phyloP scores from a whole-genome alignment of 2,888 invertebrate species.

The Aproaerema taeniolella region DNA sequence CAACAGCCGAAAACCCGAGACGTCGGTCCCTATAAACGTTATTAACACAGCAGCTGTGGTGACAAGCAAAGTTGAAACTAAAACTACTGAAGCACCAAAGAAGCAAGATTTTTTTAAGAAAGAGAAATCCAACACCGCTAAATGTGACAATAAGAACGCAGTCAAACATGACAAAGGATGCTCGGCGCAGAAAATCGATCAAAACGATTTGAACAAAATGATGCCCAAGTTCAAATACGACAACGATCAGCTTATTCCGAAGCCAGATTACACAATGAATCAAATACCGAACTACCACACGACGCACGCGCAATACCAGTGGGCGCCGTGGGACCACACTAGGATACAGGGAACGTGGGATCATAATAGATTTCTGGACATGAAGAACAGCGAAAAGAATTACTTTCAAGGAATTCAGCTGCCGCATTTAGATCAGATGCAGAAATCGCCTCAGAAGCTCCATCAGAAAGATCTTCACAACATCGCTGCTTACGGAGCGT shows the following conservation, averaged over 20 bases:
- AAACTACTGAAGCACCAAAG: conserved; percentile 56
- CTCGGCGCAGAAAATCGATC: conserved; percentile 59
- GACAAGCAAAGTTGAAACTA: conserved; percentile 55
- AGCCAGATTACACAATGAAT: conserved; percentile 80
- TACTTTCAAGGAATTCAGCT: conserved; percentile 78
- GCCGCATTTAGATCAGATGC: conserved; percentile 76
- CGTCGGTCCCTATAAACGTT: conserved; percentile 66
- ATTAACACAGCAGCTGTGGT: conserved; percentile 53
- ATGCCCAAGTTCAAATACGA: conserved; percentile 71
- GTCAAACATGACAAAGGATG: conserved; percentile 69
- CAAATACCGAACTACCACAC: conserved; percentile 83
- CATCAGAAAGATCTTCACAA: conserved; percentile 72
- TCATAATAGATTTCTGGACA: conserved; percentile 64
- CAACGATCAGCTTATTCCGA: conserved; percentile 72
- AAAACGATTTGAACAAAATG: conserved; percentile 75
- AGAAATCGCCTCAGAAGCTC: conserved; percentile 78
- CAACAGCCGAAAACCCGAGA: conserved; percentile 59
- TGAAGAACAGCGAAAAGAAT: conserved; percentile 70
- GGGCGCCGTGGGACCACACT: conserved; percentile 78
- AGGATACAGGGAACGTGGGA: conserved; percentile 74
- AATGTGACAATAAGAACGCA: conserved; percentile 52
- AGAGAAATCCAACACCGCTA: conserved; percentile 58
- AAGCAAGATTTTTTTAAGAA: conserved; percentile 75
- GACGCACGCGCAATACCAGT: conserved; percentile 79
- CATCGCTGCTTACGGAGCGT: conserved; percentile 62